phyloP scores from a whole-genome alignment of 2,888 invertebrate species.

The Yponomeuta sedellus region DNA sequence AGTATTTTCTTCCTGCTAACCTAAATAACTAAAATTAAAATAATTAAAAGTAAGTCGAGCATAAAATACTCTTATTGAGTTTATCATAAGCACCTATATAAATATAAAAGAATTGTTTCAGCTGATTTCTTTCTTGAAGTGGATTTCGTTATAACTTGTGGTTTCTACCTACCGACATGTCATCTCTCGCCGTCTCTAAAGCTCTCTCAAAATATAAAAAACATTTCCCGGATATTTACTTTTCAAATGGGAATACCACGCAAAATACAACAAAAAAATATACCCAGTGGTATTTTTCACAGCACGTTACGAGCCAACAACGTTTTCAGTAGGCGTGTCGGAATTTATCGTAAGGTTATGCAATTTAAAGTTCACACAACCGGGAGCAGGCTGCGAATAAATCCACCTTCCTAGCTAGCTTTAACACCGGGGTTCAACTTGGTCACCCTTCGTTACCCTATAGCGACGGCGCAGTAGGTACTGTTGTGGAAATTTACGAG shows the following conservation, averaged over 20 bases:
- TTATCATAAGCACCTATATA: no score
- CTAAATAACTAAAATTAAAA: no score
- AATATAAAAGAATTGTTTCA: no score
- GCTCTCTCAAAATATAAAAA: neutral
- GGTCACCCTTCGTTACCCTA: slow-evolving; percentile 8
- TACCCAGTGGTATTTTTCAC: neutral
- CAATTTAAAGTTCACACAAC: slow-evolving; percentile 7
- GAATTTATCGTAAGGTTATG: neutral
- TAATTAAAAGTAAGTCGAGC: no score
- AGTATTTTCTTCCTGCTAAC: no score
- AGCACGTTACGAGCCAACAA: neutral
- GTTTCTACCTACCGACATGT: no score
- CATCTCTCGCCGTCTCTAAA: neutral
- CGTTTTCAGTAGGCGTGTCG: slow-evolving; percentile 1
- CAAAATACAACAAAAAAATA: neutral
- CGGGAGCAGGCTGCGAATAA: slow-evolving; percentile 9
- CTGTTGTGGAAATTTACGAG: no score
- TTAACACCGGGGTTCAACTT: slow-evolving; percentile 6
- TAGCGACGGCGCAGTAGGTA: slow-evolving; percentile 5
- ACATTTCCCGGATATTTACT: neutral
- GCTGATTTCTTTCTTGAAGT: no score
- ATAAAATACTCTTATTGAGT: no score
- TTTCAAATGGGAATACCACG: neutral
- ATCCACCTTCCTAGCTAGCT: slow-evolving; percentile 12
- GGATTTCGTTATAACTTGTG: no score